Conservation (phyloP, 2,797 vertebrate genomes). For the Poliocrania exsul region DNA sequence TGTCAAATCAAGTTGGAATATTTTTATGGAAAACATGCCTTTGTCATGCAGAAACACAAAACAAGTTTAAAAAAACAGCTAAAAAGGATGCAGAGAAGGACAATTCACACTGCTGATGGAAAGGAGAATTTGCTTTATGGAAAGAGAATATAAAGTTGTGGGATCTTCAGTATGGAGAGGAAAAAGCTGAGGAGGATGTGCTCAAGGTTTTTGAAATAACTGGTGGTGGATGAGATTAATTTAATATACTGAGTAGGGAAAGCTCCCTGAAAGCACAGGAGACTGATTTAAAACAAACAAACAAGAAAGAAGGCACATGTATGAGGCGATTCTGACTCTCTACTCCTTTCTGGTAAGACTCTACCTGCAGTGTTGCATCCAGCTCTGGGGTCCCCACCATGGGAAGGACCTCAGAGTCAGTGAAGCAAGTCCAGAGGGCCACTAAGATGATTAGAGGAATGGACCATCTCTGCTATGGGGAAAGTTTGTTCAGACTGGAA, state of each 20-base stretch:
- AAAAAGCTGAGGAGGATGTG: background rate
- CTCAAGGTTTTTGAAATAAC: background rate
- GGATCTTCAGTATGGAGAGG: background rate
- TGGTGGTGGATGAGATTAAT: background rate
- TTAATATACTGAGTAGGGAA: background rate
- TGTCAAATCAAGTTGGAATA: background rate
- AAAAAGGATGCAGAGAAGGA: background rate
- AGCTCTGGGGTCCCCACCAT: accelerated
- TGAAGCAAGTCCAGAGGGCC: background rate
- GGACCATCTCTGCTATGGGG: background rate
- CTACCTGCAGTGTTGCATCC: background rate
- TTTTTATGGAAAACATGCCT: background rate
- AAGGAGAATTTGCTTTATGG: background rate
- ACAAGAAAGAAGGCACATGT: background rate
- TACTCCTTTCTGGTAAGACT: background rate
- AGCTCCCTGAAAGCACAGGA: background rate
- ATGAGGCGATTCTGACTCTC: background rate
- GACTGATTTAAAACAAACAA: background rate
- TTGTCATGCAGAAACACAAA: background rate
- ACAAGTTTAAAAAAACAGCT: background rate
- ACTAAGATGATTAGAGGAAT: background rate
- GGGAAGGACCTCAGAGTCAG: background rate
- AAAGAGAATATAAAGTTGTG: background rate
- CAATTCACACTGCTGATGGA: background rate
- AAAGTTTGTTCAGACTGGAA: background rate